phyloP scores from a whole-genome alignment of 30 jellyfish, hydroid and myxozoan genomes.

The Chrysaora quinquecirrha region DNA sequence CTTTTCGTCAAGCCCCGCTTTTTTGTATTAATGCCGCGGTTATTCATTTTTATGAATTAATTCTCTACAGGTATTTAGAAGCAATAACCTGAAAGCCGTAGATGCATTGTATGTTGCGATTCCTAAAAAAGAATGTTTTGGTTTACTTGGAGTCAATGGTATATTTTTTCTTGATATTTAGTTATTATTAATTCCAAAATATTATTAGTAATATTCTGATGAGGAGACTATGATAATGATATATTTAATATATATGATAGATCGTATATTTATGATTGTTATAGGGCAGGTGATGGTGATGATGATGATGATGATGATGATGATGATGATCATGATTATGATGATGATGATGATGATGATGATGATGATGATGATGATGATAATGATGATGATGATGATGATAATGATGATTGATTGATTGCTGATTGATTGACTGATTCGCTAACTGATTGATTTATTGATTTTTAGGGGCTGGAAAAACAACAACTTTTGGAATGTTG shows the following conservation, averaged over 20 bases:
- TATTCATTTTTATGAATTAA: too few species aligned
- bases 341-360: too few species aligned
- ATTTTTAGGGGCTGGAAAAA: constrained; percentile 94
- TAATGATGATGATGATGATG: too few species aligned
- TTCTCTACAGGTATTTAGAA: constrained; percentile 57
- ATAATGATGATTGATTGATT: too few species aligned
- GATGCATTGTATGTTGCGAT: constrained; percentile 76
- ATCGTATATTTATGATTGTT: neutral
- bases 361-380: too few species aligned
- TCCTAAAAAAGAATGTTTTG: constrained; percentile 94
- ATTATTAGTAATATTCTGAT: neutral
- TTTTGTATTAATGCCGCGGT: too few species aligned
- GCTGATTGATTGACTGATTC: too few species aligned
- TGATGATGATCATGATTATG: too few species aligned
- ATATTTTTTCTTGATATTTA: neutral
- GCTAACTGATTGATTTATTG: neutral
- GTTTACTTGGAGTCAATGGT: constrained; percentile 98
- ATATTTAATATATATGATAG: neutral
- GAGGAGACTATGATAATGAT: neutral
- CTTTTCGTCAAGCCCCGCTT: too few species aligned
- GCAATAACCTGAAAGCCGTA: constrained; percentile 88
- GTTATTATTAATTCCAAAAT: neutral
- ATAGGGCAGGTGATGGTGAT: too few species aligned
- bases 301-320: too few species aligned
- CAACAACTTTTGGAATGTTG: constrained; percentile 96